A percentile compares a stretch with the other conserved stretches of the same genome.
phyloP scores from a whole-genome alignment of 2,113 vertebrate species.

The Sturnira hondurensis region DNA sequence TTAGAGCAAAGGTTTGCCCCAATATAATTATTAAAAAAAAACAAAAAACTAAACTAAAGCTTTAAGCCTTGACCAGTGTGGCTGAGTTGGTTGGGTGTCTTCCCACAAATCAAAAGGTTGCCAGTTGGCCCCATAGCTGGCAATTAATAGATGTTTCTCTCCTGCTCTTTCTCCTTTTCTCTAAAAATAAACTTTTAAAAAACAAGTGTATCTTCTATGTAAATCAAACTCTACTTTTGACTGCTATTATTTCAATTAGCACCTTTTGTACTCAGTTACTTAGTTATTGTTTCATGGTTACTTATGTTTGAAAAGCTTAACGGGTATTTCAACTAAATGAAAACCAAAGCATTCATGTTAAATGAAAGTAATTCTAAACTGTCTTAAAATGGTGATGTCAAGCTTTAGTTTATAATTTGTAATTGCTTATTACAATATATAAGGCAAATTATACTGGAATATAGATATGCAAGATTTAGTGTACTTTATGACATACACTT shows the following conservation, averaged over 20 bases:
- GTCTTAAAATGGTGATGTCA: conserved; percentile 27
- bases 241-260: neutral
- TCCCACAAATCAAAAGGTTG: no score
- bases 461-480: neutral
- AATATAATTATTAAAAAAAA: neutral
- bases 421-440: neutral
- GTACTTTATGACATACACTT: neutral
- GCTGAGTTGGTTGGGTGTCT: no score
- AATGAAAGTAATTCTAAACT: neutral
- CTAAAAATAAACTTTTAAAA: neutral
- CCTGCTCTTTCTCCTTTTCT: no score
- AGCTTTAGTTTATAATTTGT: neutral
- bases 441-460: neutral
- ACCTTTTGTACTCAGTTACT: neutral
- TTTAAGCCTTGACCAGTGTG: neutral
- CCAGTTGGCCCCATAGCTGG: no score
- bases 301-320: conserved; percentile 5
- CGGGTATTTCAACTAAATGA: neutral
- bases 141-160: no score
- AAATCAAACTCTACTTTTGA: neutral
- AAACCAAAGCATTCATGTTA: neutral
- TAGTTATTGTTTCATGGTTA: neutral
- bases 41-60: neutral
- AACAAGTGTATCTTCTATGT: neutral
- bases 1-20: neutral